A percentile compares a stretch with the other conserved stretches of the same genome.
phyloP scores from a whole-genome alignment of 2,113 vertebrate species.

The Orthochromis indermauri region DNA sequence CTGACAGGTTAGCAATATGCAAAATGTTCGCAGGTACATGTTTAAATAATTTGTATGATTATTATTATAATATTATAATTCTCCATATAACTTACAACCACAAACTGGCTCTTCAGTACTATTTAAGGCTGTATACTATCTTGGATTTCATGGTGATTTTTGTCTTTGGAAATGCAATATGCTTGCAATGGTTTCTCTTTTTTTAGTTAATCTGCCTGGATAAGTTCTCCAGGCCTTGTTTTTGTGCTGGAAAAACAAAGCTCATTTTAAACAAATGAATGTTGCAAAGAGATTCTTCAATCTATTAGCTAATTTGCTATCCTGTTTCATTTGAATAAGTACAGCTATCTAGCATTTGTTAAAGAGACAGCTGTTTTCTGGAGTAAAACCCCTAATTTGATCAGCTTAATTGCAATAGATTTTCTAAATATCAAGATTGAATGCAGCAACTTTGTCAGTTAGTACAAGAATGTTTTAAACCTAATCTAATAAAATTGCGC shows the following conservation, averaged over 20 bases:
- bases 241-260: constrained; percentile 32
- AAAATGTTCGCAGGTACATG: not conserved
- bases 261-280: constrained; percentile 62
- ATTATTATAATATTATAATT: not conserved
- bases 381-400: constrained; percentile 73
- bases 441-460: constrained; percentile 73
- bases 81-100: not conserved
- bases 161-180: not conserved
- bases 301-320: constrained; percentile 70
- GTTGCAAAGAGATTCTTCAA: constrained; percentile 64
- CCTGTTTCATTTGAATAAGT: constrained; percentile 71
- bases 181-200: not conserved
- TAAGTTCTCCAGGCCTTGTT: not conserved
- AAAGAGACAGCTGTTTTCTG: constrained; percentile 66
- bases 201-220: not conserved
- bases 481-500: constrained; percentile 73
- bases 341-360: constrained; percentile 67
- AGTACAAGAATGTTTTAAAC: constrained; percentile 71
- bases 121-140: not conserved
- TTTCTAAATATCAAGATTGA: constrained; percentile 79
- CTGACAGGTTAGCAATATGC: not conserved
- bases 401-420: constrained; percentile 77
- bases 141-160: not conserved
- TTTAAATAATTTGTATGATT: not conserved
- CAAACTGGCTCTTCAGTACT: not conserved